phyloP scores from a whole-genome alignment of 2,888 invertebrate genomes.

The Odontocolon sp. region DNA sequence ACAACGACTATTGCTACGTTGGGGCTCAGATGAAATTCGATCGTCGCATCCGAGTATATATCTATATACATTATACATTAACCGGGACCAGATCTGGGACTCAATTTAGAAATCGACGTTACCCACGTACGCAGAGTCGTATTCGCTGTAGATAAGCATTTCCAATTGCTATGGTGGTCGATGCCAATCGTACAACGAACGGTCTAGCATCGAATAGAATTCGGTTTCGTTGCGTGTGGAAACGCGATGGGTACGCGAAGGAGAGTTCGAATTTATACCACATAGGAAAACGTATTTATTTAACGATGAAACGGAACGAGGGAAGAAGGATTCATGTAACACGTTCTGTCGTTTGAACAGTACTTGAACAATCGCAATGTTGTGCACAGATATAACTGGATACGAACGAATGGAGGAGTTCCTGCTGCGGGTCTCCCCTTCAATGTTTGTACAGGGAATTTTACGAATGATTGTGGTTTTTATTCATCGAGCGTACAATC shows the following conservation, averaged over 20 bases:
- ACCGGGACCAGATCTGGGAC: background rate
- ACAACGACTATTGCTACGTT: conserved; percentile 6
- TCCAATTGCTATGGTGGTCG: conserved; percentile 13
- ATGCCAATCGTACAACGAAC: conserved; percentile 8
- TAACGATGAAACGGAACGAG: background rate
- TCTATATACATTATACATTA: background rate
- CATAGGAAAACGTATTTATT: conserved; percentile 17
- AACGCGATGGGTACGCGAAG: background rate
- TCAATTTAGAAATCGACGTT: conserved; percentile 29
- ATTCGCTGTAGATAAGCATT: conserved; percentile 30
- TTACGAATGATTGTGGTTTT: too few species aligned
- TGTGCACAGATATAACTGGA: background rate
- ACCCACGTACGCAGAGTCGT: background rate
- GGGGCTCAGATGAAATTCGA: conserved; percentile 36
- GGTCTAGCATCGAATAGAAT: background rate
- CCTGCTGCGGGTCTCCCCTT: background rate
- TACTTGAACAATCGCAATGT: background rate
- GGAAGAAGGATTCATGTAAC: background rate
- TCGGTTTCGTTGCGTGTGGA: conserved; percentile 14
- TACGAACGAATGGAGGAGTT: background rate
- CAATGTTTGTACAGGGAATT: background rate
- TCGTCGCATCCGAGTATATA: conserved; percentile 16
- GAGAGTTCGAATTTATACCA: background rate
- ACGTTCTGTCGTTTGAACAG: background rate
- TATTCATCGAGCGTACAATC: too few species aligned